Base-by-base conservation (phyloP, 2,797 vertebrate genomes). In the Channallabes apus region DNA sequence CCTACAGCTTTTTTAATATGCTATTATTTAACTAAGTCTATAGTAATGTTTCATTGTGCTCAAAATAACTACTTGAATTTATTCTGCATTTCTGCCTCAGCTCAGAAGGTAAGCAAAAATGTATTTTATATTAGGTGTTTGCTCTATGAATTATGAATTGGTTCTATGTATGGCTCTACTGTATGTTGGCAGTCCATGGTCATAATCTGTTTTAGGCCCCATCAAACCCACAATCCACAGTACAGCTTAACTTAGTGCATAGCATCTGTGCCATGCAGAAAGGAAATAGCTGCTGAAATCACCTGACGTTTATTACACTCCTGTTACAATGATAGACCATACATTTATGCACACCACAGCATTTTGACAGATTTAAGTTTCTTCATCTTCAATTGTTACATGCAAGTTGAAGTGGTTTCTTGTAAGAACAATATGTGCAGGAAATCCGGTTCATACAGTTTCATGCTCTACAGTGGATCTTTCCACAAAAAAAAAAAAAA, bases 371-470 rank as follows among this genome's bases (percentile, higher is more conserved):
- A 27, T 22, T 18, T 17, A n/a, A 20, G 38, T 3, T 27, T 32
- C 59, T 27, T 65, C 61, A 17, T 67, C 32, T 56, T 56, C 14
- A 12, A 38, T 61, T 29, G 18, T 71, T 62, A 62, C n/a, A 82
- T 2, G 8, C 46, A 51, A 11, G 7, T 20, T 6, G 46, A 20
- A 56, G 38, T 46, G 65, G 77, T 27, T 41, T 82, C 72, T 24
- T 61, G 76, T 61, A 24, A 77, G 72, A 82, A 82, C 72, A 77
- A 67, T 15, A 27, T 41, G 1, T 9, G 7, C 85, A 86, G 85
- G 85, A 86, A 83, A 86, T 86, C 85, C 85, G 81, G 85, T n/a
- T 15, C 32, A 24, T 17, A 79, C 27, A 29, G 69, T 29, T 76
- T 64, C 54, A 8, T 18, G 68, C 32, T 17, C 46, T 82, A 35